These are phyloP conservation scores for Sebastiscus albofasciatus DNA, from an alignment of 2,797 vertebrate genomes.

Conservation along the genomic window DNA sequence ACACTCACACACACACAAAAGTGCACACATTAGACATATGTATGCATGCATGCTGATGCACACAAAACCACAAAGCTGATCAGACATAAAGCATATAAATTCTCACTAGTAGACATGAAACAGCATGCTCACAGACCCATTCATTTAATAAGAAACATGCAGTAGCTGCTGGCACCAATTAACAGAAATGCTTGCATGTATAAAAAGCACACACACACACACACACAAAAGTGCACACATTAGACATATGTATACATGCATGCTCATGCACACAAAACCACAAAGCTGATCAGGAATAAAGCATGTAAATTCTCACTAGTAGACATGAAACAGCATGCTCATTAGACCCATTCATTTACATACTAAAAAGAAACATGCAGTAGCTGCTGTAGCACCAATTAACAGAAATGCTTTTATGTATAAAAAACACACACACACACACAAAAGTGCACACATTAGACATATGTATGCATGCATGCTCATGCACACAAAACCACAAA, in stretches of 20 bases:
- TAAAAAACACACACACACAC: too few species aligned
- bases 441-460: neutral
- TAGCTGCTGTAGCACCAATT: neutral
- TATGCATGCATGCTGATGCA: neutral
- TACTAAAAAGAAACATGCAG: neutral
- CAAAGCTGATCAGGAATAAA: neutral
- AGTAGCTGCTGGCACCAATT: neutral
- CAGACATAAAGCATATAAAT: neutral
- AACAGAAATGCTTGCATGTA: neutral
- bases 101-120: neutral
- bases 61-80: neutral
- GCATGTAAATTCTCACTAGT: neutral
- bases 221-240: neutral
- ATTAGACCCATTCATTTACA: too few species aligned
- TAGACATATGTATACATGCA: neutral
- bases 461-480: neutral
- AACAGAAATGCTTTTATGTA: neutral
- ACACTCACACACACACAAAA: neutral
- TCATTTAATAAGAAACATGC: neutral
- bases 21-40: neutral
- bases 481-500: neutral
- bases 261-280: neutral
- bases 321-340: neutral
- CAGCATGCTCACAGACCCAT: neutral
- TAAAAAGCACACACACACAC: neutral